phyloP scores from a whole-genome alignment of 2,113 vertebrate species.

The Paralichthys olivaceus region DNA sequence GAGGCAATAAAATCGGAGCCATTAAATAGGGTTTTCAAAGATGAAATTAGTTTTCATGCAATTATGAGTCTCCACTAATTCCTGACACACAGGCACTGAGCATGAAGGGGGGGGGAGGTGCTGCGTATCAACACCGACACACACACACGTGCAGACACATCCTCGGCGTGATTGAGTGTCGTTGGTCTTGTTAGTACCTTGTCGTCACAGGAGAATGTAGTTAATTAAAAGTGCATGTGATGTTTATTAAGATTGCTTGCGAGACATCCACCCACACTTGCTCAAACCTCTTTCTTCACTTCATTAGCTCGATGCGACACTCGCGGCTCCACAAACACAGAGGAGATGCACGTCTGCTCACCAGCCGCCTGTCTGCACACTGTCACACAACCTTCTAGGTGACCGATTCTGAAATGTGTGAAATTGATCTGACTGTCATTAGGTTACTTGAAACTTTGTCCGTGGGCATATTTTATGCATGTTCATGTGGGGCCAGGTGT shows the following conservation, averaged over 20 bases:
- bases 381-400: conserved; percentile 22
- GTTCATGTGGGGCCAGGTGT: background rate
- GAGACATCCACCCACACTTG: conserved; percentile 67
- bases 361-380: background rate
- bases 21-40: conserved; percentile 76
- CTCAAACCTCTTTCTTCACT: conserved; percentile 60
- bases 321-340: conserved; percentile 39
- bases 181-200: conserved; percentile 73
- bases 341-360: conserved; percentile 14
- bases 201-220: conserved; percentile 66
- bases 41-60: conserved; percentile 81
- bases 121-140: conserved; percentile 3
- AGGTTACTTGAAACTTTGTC: background rate
- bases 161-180: conserved; percentile 60
- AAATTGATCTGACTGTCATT: conserved; percentile 38
- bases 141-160: conserved; percentile 16
- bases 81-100: conserved; percentile 69
- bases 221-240: conserved; percentile 76
- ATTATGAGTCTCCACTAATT: conserved; percentile 76
- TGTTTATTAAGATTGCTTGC: conserved; percentile 71
- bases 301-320: conserved; percentile 55
- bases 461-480: background rate
- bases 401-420: conserved; percentile 9
- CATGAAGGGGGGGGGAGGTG: conserved; percentile 44
- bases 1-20: conserved; percentile 69